These are phyloP conservation scores for Synanthedon andrenaeformis DNA, from an alignment of 2,888 invertebrate species.

Conservation along the genomic window DNA sequence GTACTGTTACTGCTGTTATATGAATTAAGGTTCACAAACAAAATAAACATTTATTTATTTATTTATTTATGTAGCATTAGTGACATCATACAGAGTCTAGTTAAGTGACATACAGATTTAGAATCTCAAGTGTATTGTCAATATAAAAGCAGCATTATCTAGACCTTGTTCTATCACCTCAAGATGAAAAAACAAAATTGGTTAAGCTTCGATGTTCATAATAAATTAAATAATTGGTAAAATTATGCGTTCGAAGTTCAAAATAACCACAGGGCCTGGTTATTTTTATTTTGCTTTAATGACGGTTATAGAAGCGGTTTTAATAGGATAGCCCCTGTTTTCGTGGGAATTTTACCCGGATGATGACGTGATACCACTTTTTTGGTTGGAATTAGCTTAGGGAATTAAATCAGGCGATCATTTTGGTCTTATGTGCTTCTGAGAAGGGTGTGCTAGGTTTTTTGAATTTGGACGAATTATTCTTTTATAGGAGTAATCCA, in stretches of 20 bases:
- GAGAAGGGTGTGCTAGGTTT: not conserved
- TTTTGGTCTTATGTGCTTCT: slow-evolving; percentile 1
- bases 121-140: too few species aligned
- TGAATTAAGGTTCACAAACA: too few species aligned
- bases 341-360: slow-evolving; percentile 39
- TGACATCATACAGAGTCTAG: too few species aligned
- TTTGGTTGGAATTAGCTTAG: not conserved
- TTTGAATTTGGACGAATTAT: not conserved
- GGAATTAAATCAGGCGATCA: slow-evolving; percentile 1
- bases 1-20: too few species aligned
- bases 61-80: too few species aligned
- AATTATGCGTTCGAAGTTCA: slow-evolving; percentile 45
- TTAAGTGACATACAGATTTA: too few species aligned
- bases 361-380: slow-evolving; percentile 6
- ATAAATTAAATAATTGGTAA: slow-evolving; percentile 30
- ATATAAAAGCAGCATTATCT: too few species aligned
- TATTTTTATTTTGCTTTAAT: slow-evolving; percentile 54
- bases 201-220: not conserved
- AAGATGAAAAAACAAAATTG: not conserved
- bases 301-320: slow-evolving; percentile 44
- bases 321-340: slow-evolving; percentile 41
- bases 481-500: too few species aligned
- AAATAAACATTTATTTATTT: too few species aligned
- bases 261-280: slow-evolving; percentile 42
- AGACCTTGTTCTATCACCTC: not conserved